A percentile compares a stretch with the other conserved stretches of the same genome.
Conservation (phyloP, 2,888 invertebrate genomes). For the Gortyna flavago region DNA sequence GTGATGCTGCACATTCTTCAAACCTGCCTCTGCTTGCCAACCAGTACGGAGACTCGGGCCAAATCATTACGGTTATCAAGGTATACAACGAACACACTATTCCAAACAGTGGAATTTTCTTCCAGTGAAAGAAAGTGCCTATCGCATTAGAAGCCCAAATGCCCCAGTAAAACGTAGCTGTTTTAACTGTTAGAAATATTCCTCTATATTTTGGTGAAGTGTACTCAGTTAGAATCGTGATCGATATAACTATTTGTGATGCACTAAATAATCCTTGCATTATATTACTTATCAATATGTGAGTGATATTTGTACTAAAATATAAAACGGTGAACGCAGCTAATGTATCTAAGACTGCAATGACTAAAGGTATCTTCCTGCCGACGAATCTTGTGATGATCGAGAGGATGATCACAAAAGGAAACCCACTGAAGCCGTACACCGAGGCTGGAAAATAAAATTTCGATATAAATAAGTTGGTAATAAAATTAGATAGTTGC, state of each 20-base stretch:
- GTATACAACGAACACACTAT: conserved; percentile 56
- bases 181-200: conserved; percentile 68
- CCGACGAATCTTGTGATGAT: conserved; percentile 59
- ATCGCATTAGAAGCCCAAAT: conserved; percentile 69
- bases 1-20: conserved; percentile 69
- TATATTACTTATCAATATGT: conserved; percentile 66
- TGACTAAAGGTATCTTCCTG: conserved; percentile 61
- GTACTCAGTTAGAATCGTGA: conserved; percentile 69
- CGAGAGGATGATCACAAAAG: conserved; percentile 66
- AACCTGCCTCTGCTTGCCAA: conserved; percentile 72
- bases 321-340: conserved; percentile 61
- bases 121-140: conserved; percentile 73
- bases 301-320: conserved; percentile 61
- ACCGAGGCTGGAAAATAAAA: conserved; percentile 45
- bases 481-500: conserved; percentile 6
- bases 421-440: conserved; percentile 62
- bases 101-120: conserved; percentile 65
- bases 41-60: conserved; percentile 72
- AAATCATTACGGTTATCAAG: conserved; percentile 45
- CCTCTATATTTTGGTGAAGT: conserved; percentile 71
- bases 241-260: conserved; percentile 41
- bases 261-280: conserved; percentile 57
- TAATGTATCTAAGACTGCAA: conserved; percentile 54
- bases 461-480: not conserved
- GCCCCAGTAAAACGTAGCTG: conserved; percentile 69